These are phyloP conservation scores for Papilio demoleus DNA, from an alignment of 2,888 invertebrate species.

Conservation along the genomic window DNA sequence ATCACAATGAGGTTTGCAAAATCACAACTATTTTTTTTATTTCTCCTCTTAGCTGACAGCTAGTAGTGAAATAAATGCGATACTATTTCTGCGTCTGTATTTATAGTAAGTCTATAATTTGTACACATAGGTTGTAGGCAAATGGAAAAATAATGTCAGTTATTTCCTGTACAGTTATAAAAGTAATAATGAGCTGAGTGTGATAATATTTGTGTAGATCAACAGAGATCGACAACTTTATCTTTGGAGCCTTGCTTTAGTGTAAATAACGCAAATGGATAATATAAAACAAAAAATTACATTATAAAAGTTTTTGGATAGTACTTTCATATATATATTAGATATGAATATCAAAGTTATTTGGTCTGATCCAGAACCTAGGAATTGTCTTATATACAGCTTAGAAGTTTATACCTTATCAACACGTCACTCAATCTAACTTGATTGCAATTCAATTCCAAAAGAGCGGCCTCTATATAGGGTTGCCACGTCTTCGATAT, in stretches of 20 bases:
- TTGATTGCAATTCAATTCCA: not conserved
- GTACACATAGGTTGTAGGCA: not conserved
- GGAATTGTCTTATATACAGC: not conserved
- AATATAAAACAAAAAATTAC: no score
- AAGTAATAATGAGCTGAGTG: not conserved
- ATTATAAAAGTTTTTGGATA: no score
- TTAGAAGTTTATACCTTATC: not conserved
- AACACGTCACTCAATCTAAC: not conserved
- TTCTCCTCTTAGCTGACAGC: no score
- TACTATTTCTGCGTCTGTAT: not conserved
- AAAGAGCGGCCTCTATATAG: not conserved
- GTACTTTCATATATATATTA: no score
- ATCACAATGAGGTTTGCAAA: no score
- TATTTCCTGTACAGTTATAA: not conserved
- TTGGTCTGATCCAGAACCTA: not conserved
- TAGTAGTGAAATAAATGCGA: not conserved
- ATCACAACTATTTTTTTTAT: no score
- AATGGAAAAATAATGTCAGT: constrained; percentile 2
- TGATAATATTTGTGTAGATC: not conserved
- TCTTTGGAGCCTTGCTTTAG: no score
- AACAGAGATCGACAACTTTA: not conserved
- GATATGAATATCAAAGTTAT: no score
- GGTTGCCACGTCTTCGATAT: not conserved
- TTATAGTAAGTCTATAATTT: not conserved
- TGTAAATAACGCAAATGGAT: no score